A percentile compares a stretch with the other conserved stretches of the same genome.
Evolutionary conservation across 2,888 invertebrate genomes (phyloP).

Genomic region (Cyrtodaria siliqua): DNA sequence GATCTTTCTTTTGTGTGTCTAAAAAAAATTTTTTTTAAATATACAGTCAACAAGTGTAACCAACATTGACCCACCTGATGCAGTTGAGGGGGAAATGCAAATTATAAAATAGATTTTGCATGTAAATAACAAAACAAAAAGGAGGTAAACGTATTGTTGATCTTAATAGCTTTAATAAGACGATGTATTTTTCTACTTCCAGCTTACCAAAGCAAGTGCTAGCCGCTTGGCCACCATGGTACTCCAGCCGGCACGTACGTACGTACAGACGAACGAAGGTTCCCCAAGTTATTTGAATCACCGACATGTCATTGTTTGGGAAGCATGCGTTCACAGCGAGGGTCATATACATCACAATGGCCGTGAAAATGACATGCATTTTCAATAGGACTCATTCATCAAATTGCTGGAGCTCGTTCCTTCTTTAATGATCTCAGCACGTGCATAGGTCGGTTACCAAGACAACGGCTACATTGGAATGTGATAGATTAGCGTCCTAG

Average conservation of each 20-base stretch:
- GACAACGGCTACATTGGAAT: constrained; percentile 48
- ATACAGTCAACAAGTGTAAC: no score
- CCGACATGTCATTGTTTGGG: no score
- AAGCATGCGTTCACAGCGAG: no score
- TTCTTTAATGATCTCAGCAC: constrained; percentile 50
- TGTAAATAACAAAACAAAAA: no score
- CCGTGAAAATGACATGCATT: neutral
- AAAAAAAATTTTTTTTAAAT: constrained; percentile 8
- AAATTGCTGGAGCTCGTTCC: constrained; percentile 12
- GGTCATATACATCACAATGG: neutral
- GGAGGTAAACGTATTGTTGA: no score
- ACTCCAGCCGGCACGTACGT: neutral
- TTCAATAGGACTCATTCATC: no score
- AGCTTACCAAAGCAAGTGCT: constrained; percentile 65
- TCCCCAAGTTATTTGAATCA: no score
- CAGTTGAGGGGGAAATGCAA: no score
- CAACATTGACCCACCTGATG: no score
- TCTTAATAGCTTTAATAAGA: no score
- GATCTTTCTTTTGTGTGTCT: constrained; percentile 31
- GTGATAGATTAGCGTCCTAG: constrained; percentile 52
- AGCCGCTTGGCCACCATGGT: constrained; percentile 42
- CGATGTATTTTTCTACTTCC: no score
- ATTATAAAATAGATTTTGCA: no score
- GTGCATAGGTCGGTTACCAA: constrained; percentile 49
- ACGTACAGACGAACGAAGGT: neutral